A percentile compares a stretch with the other conserved stretches of the same genome.
Conservation (phyloP, 2,113 vertebrate species). For the Epinephelus lanceolatus region DNA sequence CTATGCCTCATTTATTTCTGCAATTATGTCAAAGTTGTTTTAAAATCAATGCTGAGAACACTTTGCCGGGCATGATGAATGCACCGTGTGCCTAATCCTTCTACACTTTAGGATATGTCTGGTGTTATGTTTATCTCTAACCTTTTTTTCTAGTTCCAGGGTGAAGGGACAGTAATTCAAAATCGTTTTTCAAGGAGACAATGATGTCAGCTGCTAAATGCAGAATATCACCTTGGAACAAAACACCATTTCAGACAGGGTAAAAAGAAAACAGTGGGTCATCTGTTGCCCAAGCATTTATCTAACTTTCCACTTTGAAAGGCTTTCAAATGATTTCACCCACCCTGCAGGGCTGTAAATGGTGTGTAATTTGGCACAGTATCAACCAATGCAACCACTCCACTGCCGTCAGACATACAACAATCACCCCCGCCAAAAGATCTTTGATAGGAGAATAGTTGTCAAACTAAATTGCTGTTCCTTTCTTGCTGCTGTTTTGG, state of each 20-base stretch:
- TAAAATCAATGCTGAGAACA: slow-evolving; percentile 55
- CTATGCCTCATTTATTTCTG: slow-evolving; percentile 62
- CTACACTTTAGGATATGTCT: slow-evolving; percentile 45
- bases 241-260: slow-evolving; percentile 6
- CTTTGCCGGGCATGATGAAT: slow-evolving; percentile 31
- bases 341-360: slow-evolving; percentile 14
- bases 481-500: slow-evolving; percentile 10
- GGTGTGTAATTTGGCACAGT: slow-evolving; percentile 28
- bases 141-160: slow-evolving; percentile 45
- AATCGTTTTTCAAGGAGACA: slow-evolving; percentile 41
- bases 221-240: slow-evolving; percentile 21
- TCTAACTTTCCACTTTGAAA: slow-evolving; percentile 43
- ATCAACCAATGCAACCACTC: slow-evolving; percentile 27
- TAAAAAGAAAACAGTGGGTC: slow-evolving; percentile 4
- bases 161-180: slow-evolving; percentile 30
- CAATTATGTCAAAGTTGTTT: slow-evolving; percentile 71
- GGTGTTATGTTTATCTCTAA: slow-evolving; percentile 62
- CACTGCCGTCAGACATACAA: slow-evolving; percentile 9
- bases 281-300: slow-evolving; percentile 24
- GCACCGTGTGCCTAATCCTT: slow-evolving; percentile 10
- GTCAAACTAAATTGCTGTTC: slow-evolving; percentile 28
- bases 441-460: slow-evolving; percentile 22
- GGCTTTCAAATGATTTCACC: slow-evolving; percentile 8
- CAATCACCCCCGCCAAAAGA: slow-evolving; percentile 14
- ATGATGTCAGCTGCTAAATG: slow-evolving; percentile 21